Evolutionary conservation across 2,888 invertebrate genomes (phyloP).

Genomic region (Andrena marginata): DNA sequence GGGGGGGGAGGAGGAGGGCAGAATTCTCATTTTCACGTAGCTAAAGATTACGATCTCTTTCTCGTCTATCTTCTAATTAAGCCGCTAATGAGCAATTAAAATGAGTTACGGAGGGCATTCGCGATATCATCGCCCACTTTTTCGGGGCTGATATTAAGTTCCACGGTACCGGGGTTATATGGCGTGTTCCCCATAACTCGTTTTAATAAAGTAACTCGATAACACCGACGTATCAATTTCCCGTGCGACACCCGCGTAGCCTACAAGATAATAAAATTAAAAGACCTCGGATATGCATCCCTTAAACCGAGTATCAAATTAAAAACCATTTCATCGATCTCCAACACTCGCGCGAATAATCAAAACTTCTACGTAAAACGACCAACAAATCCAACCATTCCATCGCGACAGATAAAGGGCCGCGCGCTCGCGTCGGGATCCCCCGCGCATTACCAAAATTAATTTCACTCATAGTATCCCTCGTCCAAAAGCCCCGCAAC

Average conservation of each 20-base stretch:
- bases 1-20: no score
- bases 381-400: no score
- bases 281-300: background rate
- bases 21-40: background rate
- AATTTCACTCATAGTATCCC: background rate
- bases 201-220: slow-evolving; percentile 6
- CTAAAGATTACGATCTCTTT: background rate
- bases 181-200: background rate
- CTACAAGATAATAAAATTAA: background rate
- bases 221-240: background rate
- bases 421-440: no score
- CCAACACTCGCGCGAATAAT: no score
- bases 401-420: no score
- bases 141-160: background rate
- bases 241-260: background rate
- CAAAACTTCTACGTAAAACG: no score
- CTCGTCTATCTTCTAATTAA: background rate
- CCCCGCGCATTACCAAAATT: background rate
- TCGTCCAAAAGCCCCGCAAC: background rate
- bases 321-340: no score
- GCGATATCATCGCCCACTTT: slow-evolving; percentile 4
- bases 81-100: background rate
- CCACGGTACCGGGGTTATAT: no score
- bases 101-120: background rate
- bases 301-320: no score